A percentile compares a stretch with the other conserved stretches of the same genome.
phyloP scores from a whole-genome alignment of 2,797 vertebrate genomes.

The Cyclopterus lumpus region DNA sequence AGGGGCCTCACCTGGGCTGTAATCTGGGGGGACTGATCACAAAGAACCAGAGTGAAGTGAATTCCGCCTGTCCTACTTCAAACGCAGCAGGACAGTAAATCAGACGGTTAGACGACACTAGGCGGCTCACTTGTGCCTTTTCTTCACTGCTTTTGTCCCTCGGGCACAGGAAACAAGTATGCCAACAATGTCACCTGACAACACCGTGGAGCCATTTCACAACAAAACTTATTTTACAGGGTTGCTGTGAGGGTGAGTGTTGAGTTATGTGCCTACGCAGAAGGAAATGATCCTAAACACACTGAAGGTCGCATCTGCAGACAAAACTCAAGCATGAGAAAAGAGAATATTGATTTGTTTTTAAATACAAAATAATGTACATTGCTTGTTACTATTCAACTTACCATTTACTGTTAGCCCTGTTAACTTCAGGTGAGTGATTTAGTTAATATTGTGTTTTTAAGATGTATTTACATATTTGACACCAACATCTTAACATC shows the following conservation, averaged over 20 bases:
- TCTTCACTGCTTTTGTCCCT: slow-evolving; percentile 80
- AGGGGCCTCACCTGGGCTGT: slow-evolving; percentile 87
- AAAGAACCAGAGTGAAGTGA: slow-evolving; percentile 89
- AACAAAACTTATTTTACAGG: slow-evolving; percentile 48
- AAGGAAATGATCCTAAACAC: background rate
- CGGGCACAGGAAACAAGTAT: slow-evolving; percentile 77
- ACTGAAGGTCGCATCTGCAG: background rate
- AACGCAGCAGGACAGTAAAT: slow-evolving; percentile 93
- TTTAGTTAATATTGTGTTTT: background rate
- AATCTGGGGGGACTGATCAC: slow-evolving; percentile 90
- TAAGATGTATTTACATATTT: background rate
- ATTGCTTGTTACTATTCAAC: background rate
- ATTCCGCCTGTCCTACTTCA: slow-evolving; percentile 97
- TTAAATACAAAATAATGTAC: background rate
- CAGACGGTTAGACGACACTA: slow-evolving; percentile 86
- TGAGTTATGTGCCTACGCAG: background rate
- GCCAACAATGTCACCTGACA: slow-evolving; percentile 88
- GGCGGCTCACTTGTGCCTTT: slow-evolving; percentile 87
- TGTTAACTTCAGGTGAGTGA: background rate
- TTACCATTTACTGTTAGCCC: background rate
- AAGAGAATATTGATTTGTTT: background rate
- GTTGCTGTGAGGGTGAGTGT: background rate
- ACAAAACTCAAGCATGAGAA: background rate
- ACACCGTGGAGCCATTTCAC: slow-evolving; percentile 72
- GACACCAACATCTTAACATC: background rate